Percentiles rank a stretch among this genome's conserved stretches.
These are phyloP conservation scores for Samia ricini DNA, from an alignment of 1,140 invertebrate species.

Conservation along the genomic window DNA sequence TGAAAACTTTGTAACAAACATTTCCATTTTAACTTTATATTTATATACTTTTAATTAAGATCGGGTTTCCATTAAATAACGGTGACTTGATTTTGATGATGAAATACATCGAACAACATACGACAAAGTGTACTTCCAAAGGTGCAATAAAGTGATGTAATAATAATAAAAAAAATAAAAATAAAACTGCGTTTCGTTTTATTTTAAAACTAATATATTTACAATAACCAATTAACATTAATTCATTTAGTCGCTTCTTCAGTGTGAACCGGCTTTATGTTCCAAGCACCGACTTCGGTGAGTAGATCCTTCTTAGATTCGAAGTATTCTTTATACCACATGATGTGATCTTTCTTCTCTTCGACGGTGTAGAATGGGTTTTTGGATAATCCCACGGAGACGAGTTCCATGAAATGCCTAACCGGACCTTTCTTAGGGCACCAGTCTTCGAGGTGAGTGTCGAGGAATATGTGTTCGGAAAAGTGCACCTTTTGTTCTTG, in stretches of 20 bases:
- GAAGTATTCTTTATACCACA: conserved; percentile 97
- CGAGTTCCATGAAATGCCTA: conserved; percentile 97
- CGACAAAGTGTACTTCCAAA: conserved; percentile 72
- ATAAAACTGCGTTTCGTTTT: conserved; percentile 23
- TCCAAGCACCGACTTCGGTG: conserved; percentile 78
- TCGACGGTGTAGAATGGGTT: conserved; percentile 93
- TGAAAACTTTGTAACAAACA: background rate
- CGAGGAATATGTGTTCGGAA: conserved; percentile 95
- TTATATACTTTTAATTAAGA: too few relatives aligned
- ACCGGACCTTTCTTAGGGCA: conserved; percentile 94
- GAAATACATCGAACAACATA: conserved; percentile 22
- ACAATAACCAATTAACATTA: background rate
- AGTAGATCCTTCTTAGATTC: conserved; percentile 87
- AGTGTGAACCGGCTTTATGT: conserved; percentile 16
- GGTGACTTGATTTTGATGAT: background rate
- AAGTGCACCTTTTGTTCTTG: conserved; percentile 90
- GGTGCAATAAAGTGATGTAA: conserved; percentile 74
- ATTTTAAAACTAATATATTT: conserved; percentile 21
- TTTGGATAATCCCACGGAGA: conserved; percentile 95
- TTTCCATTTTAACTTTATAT: too few relatives aligned
- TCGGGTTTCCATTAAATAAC: background rate
- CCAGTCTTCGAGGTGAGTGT: conserved; percentile 89
- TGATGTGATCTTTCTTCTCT: conserved; percentile 93
- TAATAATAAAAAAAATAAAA: too few relatives aligned
- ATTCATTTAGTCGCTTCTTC: conserved; percentile 11